Evolutionary conservation across 2,888 invertebrate species (phyloP), one percentile per base, ranked within the genome.

Genomic region (Chelonus formosanus): DNA sequence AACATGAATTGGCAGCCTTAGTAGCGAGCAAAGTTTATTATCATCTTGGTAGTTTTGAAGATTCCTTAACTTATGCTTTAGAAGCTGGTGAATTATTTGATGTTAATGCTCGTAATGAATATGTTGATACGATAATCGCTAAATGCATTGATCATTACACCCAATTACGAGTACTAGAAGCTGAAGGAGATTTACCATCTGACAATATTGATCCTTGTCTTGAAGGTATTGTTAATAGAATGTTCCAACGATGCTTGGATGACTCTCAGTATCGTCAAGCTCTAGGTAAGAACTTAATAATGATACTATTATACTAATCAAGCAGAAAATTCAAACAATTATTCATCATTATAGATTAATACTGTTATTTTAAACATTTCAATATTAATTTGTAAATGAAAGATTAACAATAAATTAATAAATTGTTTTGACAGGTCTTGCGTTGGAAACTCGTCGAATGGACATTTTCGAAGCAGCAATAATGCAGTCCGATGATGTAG

Each of bases 21-120:
- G 96, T 99, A 4, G 98, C 97, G 4, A 98, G 98, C 74, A 99
- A 99, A 86, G 97, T 98, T 0, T 98, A 98, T 82, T 98, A 98
- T 84, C 98, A 99, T 85, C 88, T 99, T 72, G 98, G 98, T 43
- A 95, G 97, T 1, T 98, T 97, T 84, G 95, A 96, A 82, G 97
- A 98, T 84, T 97, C 98, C 0, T 85, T 99, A 71, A 95, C 95
- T n/a, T 98, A 96, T 85, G 99, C 99, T 34, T 87, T 99, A 20
- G 96, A 97, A 20, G 97, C 99, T 76, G 97, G 96, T 20, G 92
- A 94, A 76, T 86, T 97, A 31, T 98, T 99, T 84, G 95, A 98
- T 86, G 95, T 98, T 2, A 97, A 96, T 80, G 93, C 94, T 40
- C 89, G 94, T 65, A 93, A 94, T 71, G 97, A 98, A 86, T 98